A percentile compares a stretch with the other conserved stretches of the same genome.
These are phyloP conservation scores for Paratrypauchen microcephalus DNA, from an alignment of 2,797 vertebrate species.

Conservation along the genomic window DNA sequence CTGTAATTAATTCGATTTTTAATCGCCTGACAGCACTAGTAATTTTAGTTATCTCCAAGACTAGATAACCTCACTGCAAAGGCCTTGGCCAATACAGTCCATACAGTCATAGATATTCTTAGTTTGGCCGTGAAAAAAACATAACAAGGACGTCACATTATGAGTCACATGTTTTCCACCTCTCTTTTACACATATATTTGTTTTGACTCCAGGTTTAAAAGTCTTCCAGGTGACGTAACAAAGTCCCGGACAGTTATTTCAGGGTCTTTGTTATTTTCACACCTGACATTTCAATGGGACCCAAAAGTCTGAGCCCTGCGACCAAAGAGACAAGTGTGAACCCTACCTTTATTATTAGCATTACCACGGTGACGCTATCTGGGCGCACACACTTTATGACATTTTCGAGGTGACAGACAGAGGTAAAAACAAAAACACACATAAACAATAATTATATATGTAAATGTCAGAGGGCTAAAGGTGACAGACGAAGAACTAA, in stretches of 20 bases:
- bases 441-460: conserved; percentile 13
- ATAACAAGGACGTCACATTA: neutral
- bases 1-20: no score
- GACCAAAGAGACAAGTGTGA: neutral
- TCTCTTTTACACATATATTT: neutral
- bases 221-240: neutral
- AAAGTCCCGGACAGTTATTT: neutral
- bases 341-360: neutral
- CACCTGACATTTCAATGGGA: conserved; percentile 1
- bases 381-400: neutral
- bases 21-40: no score
- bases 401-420: conserved; percentile 5
- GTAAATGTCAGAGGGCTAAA: conserved; percentile 9
- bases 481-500: neutral
- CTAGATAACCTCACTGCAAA: no score
- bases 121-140: neutral
- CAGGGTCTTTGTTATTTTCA: no score
- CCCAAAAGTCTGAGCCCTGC: no score
- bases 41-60: no score
- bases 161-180: neutral
- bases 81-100: no score
- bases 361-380: neutral
- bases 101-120: no score
- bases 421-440: neutral
- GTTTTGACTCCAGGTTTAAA: neutral